Evolutionary conservation across 2,113 vertebrate species (phyloP).

Genomic region (Burhinus oedicnemus): DNA sequence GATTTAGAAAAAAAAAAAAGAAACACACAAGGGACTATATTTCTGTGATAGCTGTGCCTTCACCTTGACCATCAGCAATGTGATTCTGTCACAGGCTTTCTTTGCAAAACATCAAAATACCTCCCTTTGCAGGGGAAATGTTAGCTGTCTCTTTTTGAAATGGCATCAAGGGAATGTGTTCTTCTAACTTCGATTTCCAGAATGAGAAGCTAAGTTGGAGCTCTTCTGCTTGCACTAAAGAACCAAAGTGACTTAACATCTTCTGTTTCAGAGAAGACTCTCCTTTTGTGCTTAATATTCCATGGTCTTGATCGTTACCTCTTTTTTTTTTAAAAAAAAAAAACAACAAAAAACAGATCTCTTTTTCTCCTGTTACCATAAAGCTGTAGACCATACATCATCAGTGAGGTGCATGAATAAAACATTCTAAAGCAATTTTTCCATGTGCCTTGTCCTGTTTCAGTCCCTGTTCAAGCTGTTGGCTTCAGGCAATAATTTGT

Average conservation of each 20-base stretch:
- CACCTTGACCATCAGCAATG: background rate
- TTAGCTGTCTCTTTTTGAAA: constrained; percentile 2
- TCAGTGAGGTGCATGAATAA: constrained; percentile 27
- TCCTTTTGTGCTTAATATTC: background rate
- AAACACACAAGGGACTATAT: background rate
- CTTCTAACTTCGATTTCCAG: background rate
- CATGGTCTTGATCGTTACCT: background rate
- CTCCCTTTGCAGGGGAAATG: background rate
- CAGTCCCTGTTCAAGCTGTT: background rate
- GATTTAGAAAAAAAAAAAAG: background rate
- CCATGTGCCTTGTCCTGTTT: background rate
- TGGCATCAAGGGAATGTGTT: background rate
- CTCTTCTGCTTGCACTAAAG: background rate
- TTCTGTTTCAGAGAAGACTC: background rate
- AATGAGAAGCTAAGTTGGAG: background rate
- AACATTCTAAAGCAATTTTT: constrained; percentile 21
- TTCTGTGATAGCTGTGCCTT: background rate
- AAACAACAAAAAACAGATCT: background rate
- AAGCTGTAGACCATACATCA: background rate
- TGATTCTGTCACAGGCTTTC: background rate
- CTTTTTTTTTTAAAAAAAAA: background rate
- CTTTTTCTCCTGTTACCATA: background rate
- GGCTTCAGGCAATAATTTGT: constrained; percentile 33
- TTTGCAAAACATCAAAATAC: constrained; percentile 6
- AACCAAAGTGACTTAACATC: background rate